Percentiles rank a stretch among this genome's conserved stretches.
Conservation (phyloP, 1,140 invertebrate species). For the Chionoecetes opilio region DNA sequence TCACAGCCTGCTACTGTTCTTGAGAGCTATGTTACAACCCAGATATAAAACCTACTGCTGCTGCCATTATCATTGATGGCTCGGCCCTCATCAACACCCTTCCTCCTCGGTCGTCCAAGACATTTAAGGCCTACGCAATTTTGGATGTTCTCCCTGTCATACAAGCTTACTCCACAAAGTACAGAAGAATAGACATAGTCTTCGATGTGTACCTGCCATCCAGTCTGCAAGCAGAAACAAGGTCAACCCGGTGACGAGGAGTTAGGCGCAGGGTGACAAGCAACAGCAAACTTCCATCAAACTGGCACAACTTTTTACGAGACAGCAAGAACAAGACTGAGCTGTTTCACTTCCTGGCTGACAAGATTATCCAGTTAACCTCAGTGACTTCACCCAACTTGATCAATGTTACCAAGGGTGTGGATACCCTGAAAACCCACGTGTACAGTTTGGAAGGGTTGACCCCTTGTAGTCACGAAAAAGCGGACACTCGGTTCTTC, state of each 20-base stretch:
- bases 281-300: neutral
- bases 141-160: neutral
- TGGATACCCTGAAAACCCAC: neutral
- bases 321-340: neutral
- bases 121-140: conserved; percentile 37
- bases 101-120: neutral
- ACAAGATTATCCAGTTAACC: neutral
- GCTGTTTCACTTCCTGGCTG: conserved; percentile 44
- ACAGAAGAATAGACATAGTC: conserved; percentile 3
- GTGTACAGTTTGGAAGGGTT: neutral
- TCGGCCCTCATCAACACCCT: neutral
- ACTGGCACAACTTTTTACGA: conserved; percentile 3
- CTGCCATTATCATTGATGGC: conserved; percentile 41
- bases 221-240: conserved; percentile 40
- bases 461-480: neutral
- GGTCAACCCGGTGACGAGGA: neutral
- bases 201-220: conserved; percentile 45
- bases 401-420: conserved; percentile 43
- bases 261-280: conserved; percentile 37
- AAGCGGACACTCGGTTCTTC: conserved; percentile 31
- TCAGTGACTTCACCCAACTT: neutral
- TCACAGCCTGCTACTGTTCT: neutral
- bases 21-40: conserved; percentile 1
- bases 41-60: conserved; percentile 1
- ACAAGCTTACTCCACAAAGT: neutral